Conservation (phyloP, 2,797 vertebrate species). For the Sebastes aleutianus region DNA sequence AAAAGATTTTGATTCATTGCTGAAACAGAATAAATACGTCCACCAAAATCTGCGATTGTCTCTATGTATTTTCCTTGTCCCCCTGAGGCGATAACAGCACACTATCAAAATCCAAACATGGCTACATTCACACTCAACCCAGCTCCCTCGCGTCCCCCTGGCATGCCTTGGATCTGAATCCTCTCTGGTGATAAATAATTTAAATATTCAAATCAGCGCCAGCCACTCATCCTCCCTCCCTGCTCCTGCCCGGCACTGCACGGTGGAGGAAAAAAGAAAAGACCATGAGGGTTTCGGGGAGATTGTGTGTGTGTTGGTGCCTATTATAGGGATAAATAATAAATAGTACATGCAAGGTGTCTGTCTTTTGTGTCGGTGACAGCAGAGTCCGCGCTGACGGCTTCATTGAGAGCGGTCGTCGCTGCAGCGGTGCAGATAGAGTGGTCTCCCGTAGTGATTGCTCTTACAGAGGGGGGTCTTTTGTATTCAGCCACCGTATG, state of each 20-base stretch:
- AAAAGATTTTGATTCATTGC: neutral
- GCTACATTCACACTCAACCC: conserved; percentile 18
- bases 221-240: conserved; percentile 61
- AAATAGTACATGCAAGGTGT: conserved; percentile 36
- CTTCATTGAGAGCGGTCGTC: conserved; percentile 68
- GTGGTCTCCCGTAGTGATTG: conserved; percentile 71
- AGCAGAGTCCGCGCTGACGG: conserved; percentile 46
- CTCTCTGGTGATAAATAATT: conserved; percentile 72
- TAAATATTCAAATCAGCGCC: conserved; percentile 76
- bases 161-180: conserved; percentile 37
- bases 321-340: conserved; percentile 15
- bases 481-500: conserved; percentile 77
- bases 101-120: conserved; percentile 39
- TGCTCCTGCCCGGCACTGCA: conserved; percentile 22
- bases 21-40: neutral
- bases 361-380: conserved; percentile 37
- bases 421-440: conserved; percentile 61
- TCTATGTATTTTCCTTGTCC: neutral
- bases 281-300: conserved; percentile 39
- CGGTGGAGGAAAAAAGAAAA: conserved; percentile 72
- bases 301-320: neutral
- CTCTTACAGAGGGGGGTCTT: conserved; percentile 69
- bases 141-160: conserved; percentile 31
- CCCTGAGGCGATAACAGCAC: neutral
- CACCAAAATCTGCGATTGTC: neutral